These are phyloP conservation scores for Etheostoma nigrum DNA, from an alignment of 2,797 vertebrate genomes.

Conservation along the genomic window DNA sequence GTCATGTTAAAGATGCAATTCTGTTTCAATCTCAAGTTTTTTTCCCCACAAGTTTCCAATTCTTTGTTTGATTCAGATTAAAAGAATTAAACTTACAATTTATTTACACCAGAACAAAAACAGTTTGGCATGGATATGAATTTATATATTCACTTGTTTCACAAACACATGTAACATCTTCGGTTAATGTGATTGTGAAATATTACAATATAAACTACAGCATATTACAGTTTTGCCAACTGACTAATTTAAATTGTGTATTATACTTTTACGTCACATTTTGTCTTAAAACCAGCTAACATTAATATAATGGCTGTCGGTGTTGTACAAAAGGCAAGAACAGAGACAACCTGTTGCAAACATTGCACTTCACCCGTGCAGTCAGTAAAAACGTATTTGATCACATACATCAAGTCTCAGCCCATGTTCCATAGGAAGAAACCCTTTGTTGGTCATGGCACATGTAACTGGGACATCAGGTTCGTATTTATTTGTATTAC, in stretches of 20 bases:
- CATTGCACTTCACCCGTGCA: conserved; percentile 79
- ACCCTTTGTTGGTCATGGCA: conserved; percentile 10
- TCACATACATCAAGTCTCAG: conserved; percentile 15
- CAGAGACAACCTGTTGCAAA: conserved; percentile 33
- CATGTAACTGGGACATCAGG: neutral
- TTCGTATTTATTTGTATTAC: neutral
- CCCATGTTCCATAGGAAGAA: conserved; percentile 18
- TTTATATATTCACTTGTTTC: conserved; percentile 27
- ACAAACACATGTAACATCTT: conserved; percentile 5
- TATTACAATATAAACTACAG: conserved; percentile 28
- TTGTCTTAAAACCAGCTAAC: conserved; percentile 16
- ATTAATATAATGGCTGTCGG: conserved; percentile 33
- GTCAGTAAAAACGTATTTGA: conserved; percentile 58
- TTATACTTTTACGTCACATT: conserved; percentile 28
- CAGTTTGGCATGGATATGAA: neutral
- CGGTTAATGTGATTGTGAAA: conserved; percentile 20
- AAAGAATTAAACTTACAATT: neutral
- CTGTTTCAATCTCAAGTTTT: conserved; percentile 24
- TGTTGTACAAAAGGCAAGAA: conserved; percentile 31
- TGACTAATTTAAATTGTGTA: conserved; percentile 2
- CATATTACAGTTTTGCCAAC: conserved; percentile 39
- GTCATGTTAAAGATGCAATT: neutral
- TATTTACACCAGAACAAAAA: conserved; percentile 38
- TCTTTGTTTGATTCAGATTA: conserved; percentile 4
- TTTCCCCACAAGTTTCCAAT: conserved; percentile 3